phyloP scores from a whole-genome alignment of 2,113 vertebrate genomes.

The Burhinus bistriatus region DNA sequence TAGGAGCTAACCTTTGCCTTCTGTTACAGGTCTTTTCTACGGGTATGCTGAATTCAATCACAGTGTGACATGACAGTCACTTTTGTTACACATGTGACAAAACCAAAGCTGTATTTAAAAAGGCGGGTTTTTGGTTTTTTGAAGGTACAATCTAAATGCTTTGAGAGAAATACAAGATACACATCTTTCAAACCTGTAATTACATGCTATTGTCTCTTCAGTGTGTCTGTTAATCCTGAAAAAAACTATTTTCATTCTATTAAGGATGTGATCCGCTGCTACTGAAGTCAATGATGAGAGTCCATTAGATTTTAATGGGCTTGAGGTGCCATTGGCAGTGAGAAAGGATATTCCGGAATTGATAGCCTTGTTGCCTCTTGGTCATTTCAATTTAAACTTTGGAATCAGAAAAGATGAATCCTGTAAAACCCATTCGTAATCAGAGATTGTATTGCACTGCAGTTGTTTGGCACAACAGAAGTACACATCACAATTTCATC shows the following conservation, averaged over 20 bases:
- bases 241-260: background rate
- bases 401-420: conserved; percentile 49
- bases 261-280: background rate
- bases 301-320: background rate
- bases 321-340: background rate
- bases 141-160: background rate
- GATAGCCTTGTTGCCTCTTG: conserved; percentile 35
- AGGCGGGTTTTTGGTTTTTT: background rate
- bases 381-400: conserved; percentile 52
- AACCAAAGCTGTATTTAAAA: background rate
- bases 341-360: conserved; percentile 22
- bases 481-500: conserved; percentile 5
- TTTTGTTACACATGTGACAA: background rate
- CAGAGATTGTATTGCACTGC: conserved; percentile 34
- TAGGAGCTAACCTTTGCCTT: background rate
- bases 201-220: background rate
- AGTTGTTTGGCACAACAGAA: conserved; percentile 24
- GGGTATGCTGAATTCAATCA: background rate
- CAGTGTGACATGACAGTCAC: background rate
- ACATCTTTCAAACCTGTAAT: background rate
- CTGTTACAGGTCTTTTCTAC: background rate
- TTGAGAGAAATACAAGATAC: conserved; percentile 4
- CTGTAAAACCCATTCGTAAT: background rate
- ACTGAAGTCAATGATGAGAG: background rate
- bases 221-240: conserved; percentile 23